Evolutionary conservation across 2,113 vertebrate species (phyloP).

Genomic region (Corapipo altera): DNA sequence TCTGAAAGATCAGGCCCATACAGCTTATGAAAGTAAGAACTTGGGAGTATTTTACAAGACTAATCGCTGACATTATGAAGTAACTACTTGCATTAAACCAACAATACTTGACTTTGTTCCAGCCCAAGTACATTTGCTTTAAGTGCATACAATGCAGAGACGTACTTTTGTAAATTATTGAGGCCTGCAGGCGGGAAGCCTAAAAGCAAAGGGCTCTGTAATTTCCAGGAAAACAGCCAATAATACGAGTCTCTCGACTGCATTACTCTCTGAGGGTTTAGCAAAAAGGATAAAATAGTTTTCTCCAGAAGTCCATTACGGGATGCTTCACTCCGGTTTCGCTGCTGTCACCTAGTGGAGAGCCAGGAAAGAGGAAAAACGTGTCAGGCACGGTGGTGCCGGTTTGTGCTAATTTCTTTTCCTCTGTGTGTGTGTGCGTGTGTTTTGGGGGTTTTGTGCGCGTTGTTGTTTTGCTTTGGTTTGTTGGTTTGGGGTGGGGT

Average conservation of each 20-base stretch:
- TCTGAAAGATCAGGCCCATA: background rate
- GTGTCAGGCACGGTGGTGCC: background rate
- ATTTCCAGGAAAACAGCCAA: constrained; percentile 62
- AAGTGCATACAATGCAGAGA: background rate
- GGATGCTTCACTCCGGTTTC: background rate
- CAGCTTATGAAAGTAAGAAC: background rate
- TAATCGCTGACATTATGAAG: background rate
- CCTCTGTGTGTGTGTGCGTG: no score
- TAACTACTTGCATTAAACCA: constrained; percentile 22
- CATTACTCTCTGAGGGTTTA: background rate
- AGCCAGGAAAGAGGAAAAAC: background rate
- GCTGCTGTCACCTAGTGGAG: constrained; percentile 35
- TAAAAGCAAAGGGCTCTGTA: constrained; percentile 40
- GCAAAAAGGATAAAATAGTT: background rate
- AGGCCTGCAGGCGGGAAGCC: constrained; percentile 32
- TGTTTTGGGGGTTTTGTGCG: no score
- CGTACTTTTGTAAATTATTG: constrained; percentile 15
- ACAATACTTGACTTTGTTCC: background rate
- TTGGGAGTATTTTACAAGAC: background rate
- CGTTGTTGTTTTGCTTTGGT: no score
- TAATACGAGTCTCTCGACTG: background rate
- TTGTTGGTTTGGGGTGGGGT: no score
- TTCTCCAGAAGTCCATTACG: background rate
- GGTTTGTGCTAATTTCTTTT: accelerated
- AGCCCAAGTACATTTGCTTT: background rate